These are phyloP conservation scores for Clusia tigrina DNA, from an alignment of 2,888 invertebrate species.

Conservation along the genomic window DNA sequence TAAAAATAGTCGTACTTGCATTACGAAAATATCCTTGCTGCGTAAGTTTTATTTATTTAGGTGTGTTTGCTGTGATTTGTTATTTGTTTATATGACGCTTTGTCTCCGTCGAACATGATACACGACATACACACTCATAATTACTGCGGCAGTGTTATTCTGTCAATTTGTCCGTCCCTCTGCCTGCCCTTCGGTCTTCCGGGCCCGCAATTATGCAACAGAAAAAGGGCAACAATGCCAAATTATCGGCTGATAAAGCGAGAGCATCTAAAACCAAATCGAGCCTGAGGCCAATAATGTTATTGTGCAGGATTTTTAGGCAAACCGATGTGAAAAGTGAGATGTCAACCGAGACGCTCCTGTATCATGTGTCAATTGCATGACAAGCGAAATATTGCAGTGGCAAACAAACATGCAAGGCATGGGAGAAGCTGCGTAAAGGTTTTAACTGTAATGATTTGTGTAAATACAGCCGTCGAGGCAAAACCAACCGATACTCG, in stretches of 20 bases:
- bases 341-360: constrained; percentile 27
- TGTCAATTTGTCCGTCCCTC: no score
- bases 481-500: not conserved
- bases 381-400: constrained; percentile 25
- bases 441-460: constrained; percentile 46
- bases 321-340: constrained; percentile 20
- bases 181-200: not conserved
- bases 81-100: constrained; percentile 12
- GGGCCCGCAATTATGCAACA: not conserved
- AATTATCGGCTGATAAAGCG: constrained; percentile 14
- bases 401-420: not conserved
- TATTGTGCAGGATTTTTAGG: not conserved
- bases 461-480: constrained; percentile 57
- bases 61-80: constrained; percentile 40
- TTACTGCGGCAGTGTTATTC: constrained; percentile 11
- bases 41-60: constrained; percentile 41
- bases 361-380: constrained; percentile 16
- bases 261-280: not conserved
- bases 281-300: constrained; percentile 1
- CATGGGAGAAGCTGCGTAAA: not conserved
- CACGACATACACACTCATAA: constrained; percentile 26
- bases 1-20: not conserved
- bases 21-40: not conserved
- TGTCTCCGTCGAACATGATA: constrained; percentile 14
- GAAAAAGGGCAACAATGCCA: constrained; percentile 24